Evolutionary conservation across 2,113 vertebrate genomes (phyloP), one percentile per base, ranked within the genome.

Genomic region (Cacatua alba): DNA sequence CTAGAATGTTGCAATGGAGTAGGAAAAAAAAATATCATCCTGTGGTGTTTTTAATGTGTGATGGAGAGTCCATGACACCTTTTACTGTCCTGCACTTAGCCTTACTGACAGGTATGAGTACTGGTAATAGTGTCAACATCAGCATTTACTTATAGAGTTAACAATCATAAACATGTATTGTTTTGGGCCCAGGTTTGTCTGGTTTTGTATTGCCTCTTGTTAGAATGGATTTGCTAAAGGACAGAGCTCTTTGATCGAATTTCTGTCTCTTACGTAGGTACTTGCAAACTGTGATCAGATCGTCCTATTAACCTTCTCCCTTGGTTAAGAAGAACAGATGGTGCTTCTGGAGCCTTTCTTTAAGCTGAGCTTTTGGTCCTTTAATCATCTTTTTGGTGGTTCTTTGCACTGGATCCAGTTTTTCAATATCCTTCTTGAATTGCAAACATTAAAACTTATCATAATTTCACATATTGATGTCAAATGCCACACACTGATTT

Each of bases 271-370:
- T 94, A 84, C 3, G 20, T 96, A 84, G 86, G 52, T 65, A 52
- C 83, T 96, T 92, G 78, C 81, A 82, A 92, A 57, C 80, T 91
- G 80, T 94, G 96, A 89, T 97, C 94, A 94, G 29, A 89, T 85
- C 3, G 52, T 97, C 93, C 93, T 97, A 71, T 95, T 96, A 95
- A 96, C 95, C 94, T 96, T 95, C 91, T 94, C 80, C 48, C 43
- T 93, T 94, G 4, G 4, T 76, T 92, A 79, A 78, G 48, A 48
- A 91, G 94, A 97, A 87, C 93, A 96, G 96, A 97, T 97, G 95
- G 93, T 94, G 44, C 62, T 84, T 86, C 65, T 95, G 65, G 74
- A 95, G 91, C 65, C 89, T 82, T 86, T 95, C 48, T 94, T 65
- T 76, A 91, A 91, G 69, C 77, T 91, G 72, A 84, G 77, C 17